phyloP scores from a whole-genome alignment of 2,797 vertebrate genomes.

The Gymnothorax reevesii region DNA sequence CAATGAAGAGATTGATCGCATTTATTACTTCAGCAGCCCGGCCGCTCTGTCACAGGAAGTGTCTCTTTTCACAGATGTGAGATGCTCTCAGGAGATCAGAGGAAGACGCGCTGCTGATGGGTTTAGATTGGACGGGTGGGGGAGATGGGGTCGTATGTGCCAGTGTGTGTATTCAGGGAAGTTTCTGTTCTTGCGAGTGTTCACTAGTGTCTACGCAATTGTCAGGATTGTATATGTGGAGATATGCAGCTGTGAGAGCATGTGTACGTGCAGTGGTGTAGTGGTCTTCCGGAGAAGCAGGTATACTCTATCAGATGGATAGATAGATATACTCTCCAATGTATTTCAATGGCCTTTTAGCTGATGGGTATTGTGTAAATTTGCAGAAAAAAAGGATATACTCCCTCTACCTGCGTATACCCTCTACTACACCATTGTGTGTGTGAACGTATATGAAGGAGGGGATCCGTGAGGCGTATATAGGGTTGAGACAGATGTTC shows the following conservation, averaged over 20 bases:
- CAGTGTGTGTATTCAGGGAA: background rate
- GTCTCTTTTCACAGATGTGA: conserved; percentile 29
- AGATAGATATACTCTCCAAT: no score
- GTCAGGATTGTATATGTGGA: background rate
- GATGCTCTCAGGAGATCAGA: conserved; percentile 34
- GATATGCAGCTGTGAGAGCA: background rate
- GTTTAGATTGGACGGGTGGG: background rate
- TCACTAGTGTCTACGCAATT: background rate
- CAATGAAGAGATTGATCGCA: conserved; percentile 54
- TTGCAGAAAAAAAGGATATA: no score
- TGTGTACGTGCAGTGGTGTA: no score
- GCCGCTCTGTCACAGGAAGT: conserved; percentile 11
- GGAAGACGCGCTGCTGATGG: conserved; percentile 52
- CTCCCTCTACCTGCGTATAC: no score
- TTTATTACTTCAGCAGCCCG: conserved; percentile 42
- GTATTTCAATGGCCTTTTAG: no score
- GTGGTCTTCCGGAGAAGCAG: conserved; percentile 3
- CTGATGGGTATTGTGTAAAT: no score
- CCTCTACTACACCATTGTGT: conserved; percentile 28
- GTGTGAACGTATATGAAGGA: conserved; percentile 46
- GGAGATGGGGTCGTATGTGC: background rate
- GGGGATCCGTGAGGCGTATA: conserved; percentile 35
- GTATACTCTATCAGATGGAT: no score
- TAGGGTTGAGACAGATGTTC: conserved; percentile 40
- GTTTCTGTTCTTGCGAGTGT: background rate